Evolutionary conservation across 2,113 vertebrate species (phyloP), one percentile per base, ranked within the genome.

Genomic region (Symphodus melops): DNA sequence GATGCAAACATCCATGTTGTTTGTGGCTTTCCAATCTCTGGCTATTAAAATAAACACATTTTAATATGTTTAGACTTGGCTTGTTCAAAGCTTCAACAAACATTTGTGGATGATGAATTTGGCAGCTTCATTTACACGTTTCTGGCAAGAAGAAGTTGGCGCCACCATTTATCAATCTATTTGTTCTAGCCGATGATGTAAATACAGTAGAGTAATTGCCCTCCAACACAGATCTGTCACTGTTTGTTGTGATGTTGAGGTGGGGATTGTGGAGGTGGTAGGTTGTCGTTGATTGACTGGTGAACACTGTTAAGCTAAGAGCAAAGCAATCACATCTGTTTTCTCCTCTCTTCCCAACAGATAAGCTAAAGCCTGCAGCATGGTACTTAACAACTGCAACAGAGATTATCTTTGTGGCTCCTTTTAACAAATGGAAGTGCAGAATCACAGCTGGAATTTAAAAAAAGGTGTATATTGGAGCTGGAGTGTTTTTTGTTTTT

Each of bases 301-400:
- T n/a, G 63, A 84, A 84, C 19, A 20, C 51, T 20, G 48, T 68
- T 59, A 53, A 28, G 53, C 82, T 78, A 13, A 49, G 16, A 76
- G 76, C 56, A 57, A 46, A 72, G 44, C 68, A 81, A 2, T 75
- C n/a, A 28, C 39, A 55, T 52, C 44, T 21, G 19, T 33, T 25
- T 11, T 39, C 36, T 71, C 5, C 37, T 41, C 54, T 58, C 10
- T 39, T 63, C 25, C 14, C 17, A n/a, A 9, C 14, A 39, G 46
- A 14, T 80, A 77, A 53, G 23, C 19, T 1, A 20, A 46, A 63
- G 39, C 52, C 46, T 42, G 37, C 21, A 70, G 59, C 28, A 5
- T 14, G 19, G 20, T 17, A 11, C 36, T 76, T 73, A 46, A 14
- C 23, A 60, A 41, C 55, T 17, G 9, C 41, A 28, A 19, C 48